Percentiles rank a stretch among this genome's conserved stretches.
phyloP scores from a whole-genome alignment of 2,113 vertebrate genomes.

The Pelvicachromis taeniatus region DNA sequence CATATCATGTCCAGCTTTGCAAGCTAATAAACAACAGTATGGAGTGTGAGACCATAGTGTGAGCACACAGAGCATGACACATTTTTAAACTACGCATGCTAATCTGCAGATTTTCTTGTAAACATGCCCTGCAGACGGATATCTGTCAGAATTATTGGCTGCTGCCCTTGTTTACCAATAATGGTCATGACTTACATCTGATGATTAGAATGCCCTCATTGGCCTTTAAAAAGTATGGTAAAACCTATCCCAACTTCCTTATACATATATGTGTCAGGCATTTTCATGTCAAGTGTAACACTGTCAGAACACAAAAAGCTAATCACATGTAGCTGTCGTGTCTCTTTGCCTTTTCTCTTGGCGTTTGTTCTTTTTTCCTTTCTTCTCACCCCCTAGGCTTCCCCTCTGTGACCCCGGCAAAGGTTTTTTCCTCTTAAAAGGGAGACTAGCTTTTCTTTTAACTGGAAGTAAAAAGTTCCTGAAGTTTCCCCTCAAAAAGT shows the following conservation, averaged over 20 bases:
- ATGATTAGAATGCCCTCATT: background rate
- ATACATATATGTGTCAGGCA: background rate
- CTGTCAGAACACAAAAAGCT: background rate
- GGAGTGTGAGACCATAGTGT: background rate
- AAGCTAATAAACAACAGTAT: background rate
- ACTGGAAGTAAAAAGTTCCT: accelerated
- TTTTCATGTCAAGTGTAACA: background rate
- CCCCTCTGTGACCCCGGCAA: background rate
- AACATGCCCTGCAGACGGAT: background rate
- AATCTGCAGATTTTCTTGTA: background rate
- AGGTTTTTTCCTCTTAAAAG: background rate
- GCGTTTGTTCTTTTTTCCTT: background rate
- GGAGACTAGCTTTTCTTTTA: background rate
- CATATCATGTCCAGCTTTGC: background rate
- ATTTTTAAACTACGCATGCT: background rate
- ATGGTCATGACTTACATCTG: background rate
- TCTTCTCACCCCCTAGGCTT: background rate
- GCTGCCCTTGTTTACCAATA: background rate
- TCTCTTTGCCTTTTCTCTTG: background rate
- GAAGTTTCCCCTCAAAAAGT: background rate
- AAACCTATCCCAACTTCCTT: background rate
- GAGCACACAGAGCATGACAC: background rate
- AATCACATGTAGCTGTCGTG: background rate
- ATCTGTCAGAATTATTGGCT: background rate
- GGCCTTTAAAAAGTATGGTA: background rate